Conservation (phyloP, 2,888 invertebrate genomes). For the Apodemia zela region DNA sequence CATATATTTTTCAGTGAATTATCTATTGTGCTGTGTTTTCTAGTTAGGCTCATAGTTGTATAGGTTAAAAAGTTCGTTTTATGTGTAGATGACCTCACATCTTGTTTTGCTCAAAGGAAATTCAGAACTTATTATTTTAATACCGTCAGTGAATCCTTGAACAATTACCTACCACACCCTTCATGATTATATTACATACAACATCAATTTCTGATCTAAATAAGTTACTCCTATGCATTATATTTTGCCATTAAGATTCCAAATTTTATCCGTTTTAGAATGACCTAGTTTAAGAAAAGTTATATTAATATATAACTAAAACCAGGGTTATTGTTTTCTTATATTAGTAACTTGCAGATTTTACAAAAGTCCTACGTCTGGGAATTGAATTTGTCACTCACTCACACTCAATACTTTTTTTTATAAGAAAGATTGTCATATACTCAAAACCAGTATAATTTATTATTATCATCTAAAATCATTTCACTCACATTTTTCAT, state of each 20-base stretch:
- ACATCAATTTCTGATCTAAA: no score
- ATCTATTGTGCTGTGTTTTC: conserved; percentile 19
- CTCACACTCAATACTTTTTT: no score
- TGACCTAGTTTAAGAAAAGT: conserved; percentile 1
- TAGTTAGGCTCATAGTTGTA: background rate
- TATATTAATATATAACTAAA: no score
- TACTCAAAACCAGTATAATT: no score
- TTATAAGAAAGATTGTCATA: no score
- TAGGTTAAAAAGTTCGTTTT: background rate
- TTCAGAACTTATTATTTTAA: conserved; percentile 18
- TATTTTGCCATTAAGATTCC: background rate
- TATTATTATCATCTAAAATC: no score
- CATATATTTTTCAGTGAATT: conserved; percentile 7
- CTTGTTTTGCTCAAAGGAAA: conserved; percentile 19
- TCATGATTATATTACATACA: background rate
- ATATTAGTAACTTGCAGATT: no score
- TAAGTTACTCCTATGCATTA: no score
- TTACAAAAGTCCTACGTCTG: no score
- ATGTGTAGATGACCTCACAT: conserved; percentile 18
- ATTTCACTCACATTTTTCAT: no score
- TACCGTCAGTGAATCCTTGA: conserved; percentile 3
- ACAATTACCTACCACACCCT: background rate
- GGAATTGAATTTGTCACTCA: no score
- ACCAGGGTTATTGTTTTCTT: no score
- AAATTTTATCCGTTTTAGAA: background rate